phyloP scores from a whole-genome alignment of 2,888 invertebrate species.

The Danaus chrysippus region DNA sequence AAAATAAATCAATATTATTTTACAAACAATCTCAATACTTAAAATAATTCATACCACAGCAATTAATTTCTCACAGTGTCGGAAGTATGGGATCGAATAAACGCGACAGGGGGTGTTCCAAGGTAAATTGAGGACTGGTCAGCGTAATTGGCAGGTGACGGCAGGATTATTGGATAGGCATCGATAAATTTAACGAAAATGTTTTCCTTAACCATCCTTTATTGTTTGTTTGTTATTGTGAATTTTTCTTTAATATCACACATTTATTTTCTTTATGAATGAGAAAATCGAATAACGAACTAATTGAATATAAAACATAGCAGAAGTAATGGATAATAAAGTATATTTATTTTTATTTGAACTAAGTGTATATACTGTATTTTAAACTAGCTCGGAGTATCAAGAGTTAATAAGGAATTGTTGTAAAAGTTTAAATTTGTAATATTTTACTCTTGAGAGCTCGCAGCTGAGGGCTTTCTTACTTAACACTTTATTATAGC shows the following conservation, averaged over 20 bases:
- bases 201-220: not conserved
- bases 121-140: slow-evolving; percentile 34
- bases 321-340: too few species aligned
- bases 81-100: slow-evolving; percentile 26
- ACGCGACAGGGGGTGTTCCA: slow-evolving; percentile 29
- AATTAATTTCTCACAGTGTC: slow-evolving; percentile 30
- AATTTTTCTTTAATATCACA: not conserved
- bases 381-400: not conserved
- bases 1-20: too few species aligned
- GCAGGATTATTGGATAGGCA: slow-evolving; percentile 25
- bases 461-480: not conserved
- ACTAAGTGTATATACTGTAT: too few species aligned
- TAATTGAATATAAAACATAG: too few species aligned
- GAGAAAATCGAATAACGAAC: too few species aligned
- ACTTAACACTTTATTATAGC: not conserved
- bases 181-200: not conserved
- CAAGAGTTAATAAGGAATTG: not conserved
- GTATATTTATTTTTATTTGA: too few species aligned
- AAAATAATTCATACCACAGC: slow-evolving; percentile 8
- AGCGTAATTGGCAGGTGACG: slow-evolving; percentile 39
- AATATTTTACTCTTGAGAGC: not conserved
- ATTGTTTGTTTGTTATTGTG: not conserved
- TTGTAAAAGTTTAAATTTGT: not conserved
- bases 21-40: too few species aligned
- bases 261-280: too few species aligned